Percentiles rank a stretch among this genome's conserved stretches.
Evolutionary conservation across 1,140 invertebrate genomes (phyloP).

Genomic region (Chironomus striatipennis): DNA sequence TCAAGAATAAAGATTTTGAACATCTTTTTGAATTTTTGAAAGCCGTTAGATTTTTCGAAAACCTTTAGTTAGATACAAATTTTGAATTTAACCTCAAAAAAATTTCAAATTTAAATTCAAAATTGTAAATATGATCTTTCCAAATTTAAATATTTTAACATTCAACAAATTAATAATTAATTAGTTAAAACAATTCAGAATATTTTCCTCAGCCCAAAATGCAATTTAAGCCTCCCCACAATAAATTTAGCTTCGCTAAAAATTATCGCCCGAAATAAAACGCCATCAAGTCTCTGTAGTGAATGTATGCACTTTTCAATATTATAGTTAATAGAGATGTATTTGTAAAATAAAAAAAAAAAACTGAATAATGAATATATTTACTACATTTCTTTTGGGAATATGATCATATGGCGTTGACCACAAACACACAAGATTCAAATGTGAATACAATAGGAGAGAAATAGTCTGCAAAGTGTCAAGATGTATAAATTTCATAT

Average conservation of each 20-base stretch:
- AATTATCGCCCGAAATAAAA: conserved; percentile 3
- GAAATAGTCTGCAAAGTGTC: not conserved
- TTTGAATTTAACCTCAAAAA: too few species aligned
- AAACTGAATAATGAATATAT: not conserved
- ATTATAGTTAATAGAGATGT: not conserved
- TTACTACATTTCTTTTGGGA: not conserved
- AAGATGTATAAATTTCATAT: too few species aligned
- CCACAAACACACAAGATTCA: not conserved
- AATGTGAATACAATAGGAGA: not conserved
- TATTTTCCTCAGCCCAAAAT: too few species aligned
- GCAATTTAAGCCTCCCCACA: not conserved
- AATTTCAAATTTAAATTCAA: too few species aligned
- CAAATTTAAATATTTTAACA: not conserved
- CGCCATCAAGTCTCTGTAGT: conserved; percentile 16
- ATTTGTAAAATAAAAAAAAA: not conserved
- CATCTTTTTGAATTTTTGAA: not conserved
- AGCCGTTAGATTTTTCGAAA: too few species aligned
- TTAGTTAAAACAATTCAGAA: too few species aligned
- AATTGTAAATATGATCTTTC: too few species aligned
- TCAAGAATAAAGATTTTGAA: too few species aligned
- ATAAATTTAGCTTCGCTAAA: not conserved
- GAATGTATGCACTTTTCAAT: conserved; percentile 19
- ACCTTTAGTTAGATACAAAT: too few species aligned
- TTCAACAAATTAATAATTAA: too few species aligned
- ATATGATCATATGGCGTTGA: conserved; percentile 6